Evolutionary conservation across 2,113 vertebrate species (phyloP).

Genomic region (Trichomycterus rosablanca): DNA sequence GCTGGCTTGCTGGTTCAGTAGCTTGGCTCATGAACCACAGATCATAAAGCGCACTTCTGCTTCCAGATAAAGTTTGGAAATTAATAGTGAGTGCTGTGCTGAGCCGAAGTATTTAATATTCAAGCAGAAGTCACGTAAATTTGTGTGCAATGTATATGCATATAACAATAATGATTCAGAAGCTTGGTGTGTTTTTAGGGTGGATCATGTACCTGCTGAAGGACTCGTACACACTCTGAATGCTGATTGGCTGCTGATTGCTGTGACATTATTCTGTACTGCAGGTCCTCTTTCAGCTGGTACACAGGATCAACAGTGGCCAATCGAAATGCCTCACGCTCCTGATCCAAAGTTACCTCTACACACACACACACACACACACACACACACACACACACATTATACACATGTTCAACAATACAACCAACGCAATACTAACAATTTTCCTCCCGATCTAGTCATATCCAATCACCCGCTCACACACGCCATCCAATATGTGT

Average conservation of each 20-base stretch:
- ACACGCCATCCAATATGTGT: too few relatives aligned
- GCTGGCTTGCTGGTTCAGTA: too few relatives aligned
- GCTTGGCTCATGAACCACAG: too few relatives aligned
- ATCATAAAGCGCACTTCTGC: too few relatives aligned
- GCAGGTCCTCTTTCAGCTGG: slow-evolving; percentile 76
- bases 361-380: slow-evolving; percentile 42
- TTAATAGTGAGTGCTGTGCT: too few relatives aligned
- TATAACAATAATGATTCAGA: neutral
- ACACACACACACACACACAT: neutral
- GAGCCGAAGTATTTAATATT: too few relatives aligned
- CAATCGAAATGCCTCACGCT: slow-evolving; percentile 60
- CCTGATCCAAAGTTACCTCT: slow-evolving; percentile 71
- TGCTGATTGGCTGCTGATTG: slow-evolving; percentile 40
- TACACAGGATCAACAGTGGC: slow-evolving; percentile 71
- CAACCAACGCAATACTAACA: neutral
- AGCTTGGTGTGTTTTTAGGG: neutral
- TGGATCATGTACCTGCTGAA: slow-evolving; percentile 72
- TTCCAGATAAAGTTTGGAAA: too few relatives aligned
- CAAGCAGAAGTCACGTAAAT: too few relatives aligned
- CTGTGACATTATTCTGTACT: slow-evolving; percentile 61
- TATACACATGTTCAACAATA: neutral
- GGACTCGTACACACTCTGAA: slow-evolving; percentile 56
- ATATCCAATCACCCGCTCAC: too few relatives aligned
- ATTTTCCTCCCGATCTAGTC: too few relatives aligned
- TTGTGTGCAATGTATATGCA: neutral